Base-by-base conservation (phyloP, 1,140 invertebrate genomes). In the Geopemphigus sp. region DNA sequence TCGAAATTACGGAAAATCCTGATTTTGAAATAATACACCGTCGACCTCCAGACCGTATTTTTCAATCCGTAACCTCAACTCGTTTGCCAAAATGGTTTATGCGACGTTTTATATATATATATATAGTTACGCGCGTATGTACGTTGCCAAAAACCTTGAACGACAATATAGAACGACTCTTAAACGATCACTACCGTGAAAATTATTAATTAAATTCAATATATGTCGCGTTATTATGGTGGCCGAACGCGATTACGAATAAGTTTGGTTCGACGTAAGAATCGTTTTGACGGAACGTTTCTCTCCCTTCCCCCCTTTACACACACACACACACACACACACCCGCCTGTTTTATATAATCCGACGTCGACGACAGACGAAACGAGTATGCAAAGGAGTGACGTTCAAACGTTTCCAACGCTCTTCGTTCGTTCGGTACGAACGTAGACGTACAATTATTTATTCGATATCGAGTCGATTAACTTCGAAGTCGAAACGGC, bases 101-200 rank as follows among this genome's bases (percentile, higher is more conserved):
- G 74, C 50, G 74, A 78, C 57, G 57, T 47, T 78, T 78, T 74
- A 39, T 72, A 45, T 32, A 61, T 14, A 8, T 4, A 8, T 39
- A 39, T 39, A 39, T 39, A 39, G 3, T 4, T 39, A 39, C 8
- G 8, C 8, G 8, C 8, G 8, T 8, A 56, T 26, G 24, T 70
- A 14, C 47, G 57, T 63, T 78, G 74, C 56, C 74, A 78, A 78
- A 74, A 78, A 78, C 74, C 74, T 78, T 78, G 74, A 78, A 22
- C 57, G 47, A 72, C 17, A 54, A 72, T n/a, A 29, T 19, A 72
- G 50, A 72, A 72, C 54, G 26, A 54, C 24, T 72, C 29, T 53
- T 50, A 68, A 29, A 72, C 47, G 47, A 72, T 72, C 24, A 47
- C 50, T 45, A 72, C 68, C 47, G 47, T 29, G 24, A 72, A 54